A percentile compares a stretch with the other conserved stretches of the same genome.
phyloP scores from a whole-genome alignment of 2,113 vertebrate species.

The Myocastor coypus region DNA sequence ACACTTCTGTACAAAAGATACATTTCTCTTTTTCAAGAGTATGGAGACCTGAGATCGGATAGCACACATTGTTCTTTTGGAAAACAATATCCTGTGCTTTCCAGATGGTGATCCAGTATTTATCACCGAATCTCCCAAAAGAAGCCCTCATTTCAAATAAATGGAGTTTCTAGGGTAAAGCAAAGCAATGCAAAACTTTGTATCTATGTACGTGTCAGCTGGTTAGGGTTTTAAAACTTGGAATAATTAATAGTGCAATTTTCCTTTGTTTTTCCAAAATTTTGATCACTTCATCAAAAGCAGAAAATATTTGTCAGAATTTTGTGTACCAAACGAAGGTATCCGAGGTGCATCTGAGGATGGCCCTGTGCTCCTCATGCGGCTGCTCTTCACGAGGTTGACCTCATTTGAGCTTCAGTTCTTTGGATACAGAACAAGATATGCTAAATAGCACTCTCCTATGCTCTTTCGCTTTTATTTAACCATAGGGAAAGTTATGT shows the following conservation, averaged over 20 bases:
- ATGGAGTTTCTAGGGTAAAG: neutral
- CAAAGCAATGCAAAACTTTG: neutral
- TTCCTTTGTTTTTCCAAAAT: constrained; percentile 51
- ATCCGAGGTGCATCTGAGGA: constrained; percentile 61
- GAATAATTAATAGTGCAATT: constrained; percentile 4
- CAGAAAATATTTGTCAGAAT: constrained; percentile 69
- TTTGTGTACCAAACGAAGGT: constrained; percentile 76
- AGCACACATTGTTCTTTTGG: neutral
- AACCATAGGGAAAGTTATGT: neutral
- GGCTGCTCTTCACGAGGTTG: constrained; percentile 32
- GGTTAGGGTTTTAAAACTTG: neutral
- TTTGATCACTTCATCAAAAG: constrained; percentile 75
- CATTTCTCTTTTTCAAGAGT: neutral
- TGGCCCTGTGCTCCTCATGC: constrained; percentile 57
- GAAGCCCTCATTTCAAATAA: neutral
- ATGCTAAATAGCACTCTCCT: constrained; percentile 18
- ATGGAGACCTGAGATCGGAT: neutral
- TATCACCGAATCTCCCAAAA: no score
- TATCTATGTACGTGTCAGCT: neutral
- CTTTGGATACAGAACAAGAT: constrained; percentile 41
- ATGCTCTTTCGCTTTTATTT: constrained; percentile 44
- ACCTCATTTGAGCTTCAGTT: constrained; percentile 73
- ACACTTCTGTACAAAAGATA: neutral
- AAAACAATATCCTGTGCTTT: neutral
- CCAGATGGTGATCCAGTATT: neutral